phyloP scores from a whole-genome alignment of 2,797 vertebrate species.

The Chloroceryle amazona region DNA sequence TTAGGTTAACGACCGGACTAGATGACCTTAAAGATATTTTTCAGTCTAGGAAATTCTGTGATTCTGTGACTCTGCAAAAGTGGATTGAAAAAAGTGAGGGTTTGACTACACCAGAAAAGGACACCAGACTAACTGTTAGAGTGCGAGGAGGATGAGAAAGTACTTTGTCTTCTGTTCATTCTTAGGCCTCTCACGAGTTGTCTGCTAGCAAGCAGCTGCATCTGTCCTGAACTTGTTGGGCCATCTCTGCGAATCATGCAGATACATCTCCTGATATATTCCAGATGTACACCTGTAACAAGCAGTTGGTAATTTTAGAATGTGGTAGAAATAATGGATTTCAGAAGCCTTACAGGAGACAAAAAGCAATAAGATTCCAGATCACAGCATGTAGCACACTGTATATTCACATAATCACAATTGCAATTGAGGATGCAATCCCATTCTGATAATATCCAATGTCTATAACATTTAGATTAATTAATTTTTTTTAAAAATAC shows the following conservation, averaged over 20 bases:
- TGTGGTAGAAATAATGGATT: background rate
- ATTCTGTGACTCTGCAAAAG: background rate
- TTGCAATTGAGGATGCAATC: background rate
- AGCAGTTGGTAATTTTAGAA: background rate
- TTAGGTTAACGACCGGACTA: too few relatives aligned
- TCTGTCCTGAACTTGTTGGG: background rate
- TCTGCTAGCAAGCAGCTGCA: background rate
- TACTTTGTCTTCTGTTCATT: background rate
- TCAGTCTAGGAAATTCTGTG: too few relatives aligned
- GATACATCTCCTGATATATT: background rate
- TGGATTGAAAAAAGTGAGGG: background rate
- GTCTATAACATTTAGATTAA: background rate
- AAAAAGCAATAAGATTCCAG: background rate
- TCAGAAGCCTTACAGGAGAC: background rate
- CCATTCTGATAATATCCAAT: background rate
- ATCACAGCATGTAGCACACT: background rate
- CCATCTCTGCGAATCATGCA: background rate
- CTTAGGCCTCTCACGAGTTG: background rate
- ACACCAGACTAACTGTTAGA: background rate
- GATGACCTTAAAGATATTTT: too few relatives aligned
- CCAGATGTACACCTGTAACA: background rate
- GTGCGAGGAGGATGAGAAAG: background rate
- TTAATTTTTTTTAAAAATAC: background rate
- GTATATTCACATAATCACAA: background rate
- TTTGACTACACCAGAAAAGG: background rate